Evolutionary conservation across 2,888 invertebrate genomes (phyloP).

Genomic region (Thecophora atra): DNA sequence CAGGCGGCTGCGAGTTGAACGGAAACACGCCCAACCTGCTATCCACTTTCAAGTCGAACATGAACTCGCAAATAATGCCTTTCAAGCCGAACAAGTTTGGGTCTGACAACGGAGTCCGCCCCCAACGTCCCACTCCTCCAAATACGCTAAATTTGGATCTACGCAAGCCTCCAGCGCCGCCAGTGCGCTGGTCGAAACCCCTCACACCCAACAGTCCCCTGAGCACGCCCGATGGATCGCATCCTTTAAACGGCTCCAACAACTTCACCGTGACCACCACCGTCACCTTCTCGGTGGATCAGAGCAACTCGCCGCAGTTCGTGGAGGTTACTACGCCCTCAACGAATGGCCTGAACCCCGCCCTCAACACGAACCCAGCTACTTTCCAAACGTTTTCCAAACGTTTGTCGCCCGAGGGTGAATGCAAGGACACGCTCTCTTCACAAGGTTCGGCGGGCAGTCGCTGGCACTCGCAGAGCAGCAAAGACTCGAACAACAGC

Average conservation of each 20-base stretch:
- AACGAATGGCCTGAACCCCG: constrained; percentile 53
- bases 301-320: constrained; percentile 52
- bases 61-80: constrained; percentile 41
- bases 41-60: constrained; percentile 76
- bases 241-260: constrained; percentile 68
- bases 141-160: constrained; percentile 78
- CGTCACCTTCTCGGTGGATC: constrained; percentile 79
- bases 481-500: constrained; percentile 69
- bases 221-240: constrained; percentile 50
- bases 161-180: constrained; percentile 81
- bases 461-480: constrained; percentile 65
- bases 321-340: constrained; percentile 65
- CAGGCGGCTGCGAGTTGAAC: constrained; percentile 43
- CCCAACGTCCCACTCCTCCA: constrained; percentile 82
- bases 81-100: constrained; percentile 52
- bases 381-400: constrained; percentile 74
- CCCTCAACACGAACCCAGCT: constrained; percentile 54
- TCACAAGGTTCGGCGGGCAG: constrained; percentile 71
- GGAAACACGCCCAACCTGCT: constrained; percentile 60
- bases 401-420: constrained; percentile 77
- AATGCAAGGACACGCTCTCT: constrained; percentile 70
- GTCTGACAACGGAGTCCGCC: constrained; percentile 68
- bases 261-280: constrained; percentile 87
- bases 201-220: constrained; percentile 68
- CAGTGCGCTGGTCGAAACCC: constrained; percentile 86